Conservation (phyloP, 1,140 invertebrate species). For the Cydia amplana region DNA sequence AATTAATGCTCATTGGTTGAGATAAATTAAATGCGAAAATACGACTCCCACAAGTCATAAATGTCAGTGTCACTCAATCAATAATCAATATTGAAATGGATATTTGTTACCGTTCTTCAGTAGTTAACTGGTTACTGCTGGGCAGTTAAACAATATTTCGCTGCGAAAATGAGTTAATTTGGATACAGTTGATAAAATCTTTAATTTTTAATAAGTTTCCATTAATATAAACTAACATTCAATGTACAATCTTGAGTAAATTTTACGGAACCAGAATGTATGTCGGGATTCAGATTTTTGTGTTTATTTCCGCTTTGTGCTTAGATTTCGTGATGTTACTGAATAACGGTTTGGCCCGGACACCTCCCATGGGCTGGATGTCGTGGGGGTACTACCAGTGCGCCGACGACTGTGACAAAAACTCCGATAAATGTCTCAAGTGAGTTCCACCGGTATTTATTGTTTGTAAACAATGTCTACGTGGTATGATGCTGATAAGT, state of each 20-base stretch:
- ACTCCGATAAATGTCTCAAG: constrained; percentile 85
- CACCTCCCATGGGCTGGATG: constrained; percentile 92
- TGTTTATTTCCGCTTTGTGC: constrained; percentile 39
- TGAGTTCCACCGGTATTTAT: constrained; percentile 48
- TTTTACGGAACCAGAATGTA: background rate
- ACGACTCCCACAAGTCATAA: background rate
- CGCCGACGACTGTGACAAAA: constrained; percentile 82
- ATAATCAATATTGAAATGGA: background rate
- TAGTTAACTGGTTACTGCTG: too few relatives aligned
- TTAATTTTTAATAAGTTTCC: background rate
- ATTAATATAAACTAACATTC: background rate
- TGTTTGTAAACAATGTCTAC: constrained; percentile 32
- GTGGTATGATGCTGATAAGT: background rate
- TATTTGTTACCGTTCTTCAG: background rate
- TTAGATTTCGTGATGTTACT: constrained; percentile 66
- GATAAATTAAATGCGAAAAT: background rate
- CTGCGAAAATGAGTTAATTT: background rate
- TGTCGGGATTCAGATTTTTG: constrained; percentile 17
- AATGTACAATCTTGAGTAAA: background rate
- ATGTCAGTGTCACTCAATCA: background rate
- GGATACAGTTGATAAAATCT: background rate
- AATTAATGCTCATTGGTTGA: background rate
- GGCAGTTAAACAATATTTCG: background rate
- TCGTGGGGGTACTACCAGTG: constrained; percentile 89
- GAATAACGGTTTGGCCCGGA: constrained; percentile 90